A percentile compares a stretch with the other conserved stretches of the same genome.
phyloP scores from a whole-genome alignment of 2,113 vertebrate species.

The Engraulis encrasicolus region DNA sequence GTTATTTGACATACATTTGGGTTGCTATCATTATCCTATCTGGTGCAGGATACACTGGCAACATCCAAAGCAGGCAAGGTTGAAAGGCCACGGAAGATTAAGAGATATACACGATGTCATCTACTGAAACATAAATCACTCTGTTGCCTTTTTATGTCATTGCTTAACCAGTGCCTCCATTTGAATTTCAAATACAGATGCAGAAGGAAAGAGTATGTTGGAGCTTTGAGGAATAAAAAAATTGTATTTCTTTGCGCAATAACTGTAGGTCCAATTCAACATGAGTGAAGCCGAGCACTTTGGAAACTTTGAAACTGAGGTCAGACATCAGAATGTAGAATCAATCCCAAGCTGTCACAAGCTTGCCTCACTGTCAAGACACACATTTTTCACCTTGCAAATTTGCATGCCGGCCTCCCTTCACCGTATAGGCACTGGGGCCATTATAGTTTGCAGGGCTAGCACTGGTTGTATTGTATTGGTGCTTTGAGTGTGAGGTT shows the following conservation, averaged over 20 bases:
- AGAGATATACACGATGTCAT: conserved; percentile 36
- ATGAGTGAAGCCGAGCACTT: background rate
- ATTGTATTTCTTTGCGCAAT: background rate
- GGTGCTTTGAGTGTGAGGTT: background rate
- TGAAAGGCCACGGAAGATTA: conserved; percentile 60
- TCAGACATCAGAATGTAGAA: background rate
- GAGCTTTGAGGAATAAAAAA: background rate
- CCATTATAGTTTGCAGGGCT: background rate
- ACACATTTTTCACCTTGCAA: background rate
- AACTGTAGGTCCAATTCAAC: background rate
- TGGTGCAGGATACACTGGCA: background rate
- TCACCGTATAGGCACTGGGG: background rate
- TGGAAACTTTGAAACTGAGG: background rate
- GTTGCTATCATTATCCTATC: background rate
- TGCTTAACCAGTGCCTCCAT: background rate
- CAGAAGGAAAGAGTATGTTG: background rate
- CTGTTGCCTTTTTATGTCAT: background rate
- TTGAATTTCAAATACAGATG: background rate
- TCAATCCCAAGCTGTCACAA: background rate
- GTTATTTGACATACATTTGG: background rate
- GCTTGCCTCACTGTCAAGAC: background rate
- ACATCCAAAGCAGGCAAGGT: background rate
- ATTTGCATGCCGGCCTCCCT: background rate
- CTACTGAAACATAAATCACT: conserved; percentile 39
- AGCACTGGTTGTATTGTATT: background rate